Conservation (phyloP, 2,113 vertebrate genomes). For the Festucalex cinctus region DNA sequence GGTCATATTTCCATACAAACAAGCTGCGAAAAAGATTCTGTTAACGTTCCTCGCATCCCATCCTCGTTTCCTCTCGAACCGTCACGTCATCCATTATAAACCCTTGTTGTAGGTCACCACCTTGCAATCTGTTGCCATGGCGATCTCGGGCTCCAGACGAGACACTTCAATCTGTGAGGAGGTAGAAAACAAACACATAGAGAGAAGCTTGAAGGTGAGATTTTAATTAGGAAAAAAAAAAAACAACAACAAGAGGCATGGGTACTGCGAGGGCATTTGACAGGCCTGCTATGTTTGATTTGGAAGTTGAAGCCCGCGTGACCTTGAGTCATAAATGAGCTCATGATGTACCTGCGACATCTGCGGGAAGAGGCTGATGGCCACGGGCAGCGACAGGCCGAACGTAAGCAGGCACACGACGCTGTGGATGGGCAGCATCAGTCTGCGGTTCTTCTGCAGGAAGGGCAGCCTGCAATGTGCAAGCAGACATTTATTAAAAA, state of each 20-base stretch:
- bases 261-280: constrained; percentile 15
- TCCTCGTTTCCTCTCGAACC: constrained; percentile 15
- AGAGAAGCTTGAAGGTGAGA: background rate
- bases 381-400: constrained; percentile 90
- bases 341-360: constrained; percentile 86
- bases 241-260: background rate
- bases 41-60: background rate
- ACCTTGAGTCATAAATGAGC: constrained; percentile 3
- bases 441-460: constrained; percentile 81
- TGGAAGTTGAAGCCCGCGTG: constrained; percentile 30
- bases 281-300: constrained; percentile 46
- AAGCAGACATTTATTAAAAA: background rate
- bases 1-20: background rate
- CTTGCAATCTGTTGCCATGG: constrained; percentile 84
- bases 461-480: constrained; percentile 75
- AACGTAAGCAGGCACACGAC: constrained; percentile 93
- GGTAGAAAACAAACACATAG: background rate
- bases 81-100: constrained; percentile 70
- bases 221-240: constrained; percentile 20
- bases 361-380: constrained; percentile 98
- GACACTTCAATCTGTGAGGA: constrained; percentile 85
- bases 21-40: background rate
- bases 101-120: constrained; percentile 97
- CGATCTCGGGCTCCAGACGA: constrained; percentile 91
- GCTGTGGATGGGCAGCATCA: constrained; percentile 91